Percentiles rank a stretch among this genome's conserved stretches.
Evolutionary conservation across 1,140 invertebrate genomes (phyloP).

Genomic region (Drosophila eugracilis): DNA sequence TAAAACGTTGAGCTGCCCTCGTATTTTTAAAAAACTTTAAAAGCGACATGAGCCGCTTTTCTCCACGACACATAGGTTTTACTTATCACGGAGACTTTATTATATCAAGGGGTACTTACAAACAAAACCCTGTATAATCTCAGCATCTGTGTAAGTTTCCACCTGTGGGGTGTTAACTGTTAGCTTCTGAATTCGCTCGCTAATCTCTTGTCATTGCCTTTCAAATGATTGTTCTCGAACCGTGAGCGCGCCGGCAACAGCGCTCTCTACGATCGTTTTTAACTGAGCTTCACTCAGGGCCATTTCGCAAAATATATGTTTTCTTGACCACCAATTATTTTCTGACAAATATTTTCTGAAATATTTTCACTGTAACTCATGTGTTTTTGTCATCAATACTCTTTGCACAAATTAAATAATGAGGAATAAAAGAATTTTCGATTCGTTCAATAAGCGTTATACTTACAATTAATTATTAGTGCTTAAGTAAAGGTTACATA

Average conservation of each 20-base stretch:
- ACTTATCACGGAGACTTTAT: constrained; percentile 43
- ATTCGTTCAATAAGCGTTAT: no score
- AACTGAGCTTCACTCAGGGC: constrained; percentile 2
- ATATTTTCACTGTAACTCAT: neutral
- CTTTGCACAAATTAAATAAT: neutral
- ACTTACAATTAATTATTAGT: no score
- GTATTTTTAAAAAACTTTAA: constrained; percentile 44
- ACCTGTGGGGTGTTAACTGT: constrained; percentile 6
- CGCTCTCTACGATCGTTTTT: constrained; percentile 11
- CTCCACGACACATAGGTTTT: constrained; percentile 49
- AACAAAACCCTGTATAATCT: neutral
- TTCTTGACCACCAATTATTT: constrained; percentile 12
- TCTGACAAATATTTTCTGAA: constrained; percentile 8
- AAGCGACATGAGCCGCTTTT: constrained; percentile 41
- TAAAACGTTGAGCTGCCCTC: constrained; percentile 43
- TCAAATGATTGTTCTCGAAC: constrained; percentile 19
- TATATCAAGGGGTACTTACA: constrained; percentile 37
- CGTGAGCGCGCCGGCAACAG: neutral
- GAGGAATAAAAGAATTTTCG: no score
- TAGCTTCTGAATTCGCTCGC: neutral
- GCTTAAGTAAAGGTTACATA: neutral
- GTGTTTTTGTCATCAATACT: constrained; percentile 7
- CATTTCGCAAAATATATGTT: neutral
- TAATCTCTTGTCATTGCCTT: constrained; percentile 5
- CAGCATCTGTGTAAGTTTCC: constrained; percentile 13